A percentile compares a stretch with the other conserved stretches of the same genome.
phyloP scores from a whole-genome alignment of 2,888 invertebrate genomes.

The Ormyrus thymus region DNA sequence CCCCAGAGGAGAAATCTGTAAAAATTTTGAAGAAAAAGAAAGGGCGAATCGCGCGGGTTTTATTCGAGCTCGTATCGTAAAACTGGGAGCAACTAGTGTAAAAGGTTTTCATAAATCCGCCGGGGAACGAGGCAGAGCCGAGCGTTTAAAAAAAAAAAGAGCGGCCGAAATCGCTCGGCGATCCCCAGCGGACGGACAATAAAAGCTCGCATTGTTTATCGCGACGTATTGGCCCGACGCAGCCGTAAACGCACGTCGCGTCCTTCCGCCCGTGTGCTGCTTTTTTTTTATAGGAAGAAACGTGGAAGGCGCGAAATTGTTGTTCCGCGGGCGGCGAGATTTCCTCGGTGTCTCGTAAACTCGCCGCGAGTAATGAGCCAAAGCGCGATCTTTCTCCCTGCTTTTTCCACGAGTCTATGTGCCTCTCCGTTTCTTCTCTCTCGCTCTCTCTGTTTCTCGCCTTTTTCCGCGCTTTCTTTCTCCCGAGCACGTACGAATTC shows the following conservation, averaged over 20 bases:
- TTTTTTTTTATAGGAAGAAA: conserved; percentile 51
- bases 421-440: not conserved
- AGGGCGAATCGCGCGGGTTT: not conserved
- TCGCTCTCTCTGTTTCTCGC: too few species aligned
- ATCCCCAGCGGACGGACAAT: conserved; percentile 51
- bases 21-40: not conserved
- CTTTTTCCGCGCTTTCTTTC: not conserved
- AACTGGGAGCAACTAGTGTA: not conserved
- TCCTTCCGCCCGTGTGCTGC: not conserved
- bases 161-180: conserved; percentile 26
- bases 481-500: conserved; percentile 39
- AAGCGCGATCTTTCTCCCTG: not conserved
- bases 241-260: conserved; percentile 13
- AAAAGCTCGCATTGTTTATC: conserved; percentile 58
- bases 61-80: not conserved
- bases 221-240: conserved; percentile 47
- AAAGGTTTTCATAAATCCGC: conserved; percentile 21
- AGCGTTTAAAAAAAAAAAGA: conserved; percentile 27
- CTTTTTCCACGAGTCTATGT: not conserved
- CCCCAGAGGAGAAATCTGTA: too few species aligned
- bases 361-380: conserved; percentile 49
- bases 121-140: not conserved
- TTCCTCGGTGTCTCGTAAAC: conserved; percentile 63
- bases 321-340: conserved; percentile 57
- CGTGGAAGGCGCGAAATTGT: conserved; percentile 51